A percentile compares a stretch with the other conserved stretches of the same genome.
Conservation (phyloP, 2,113 vertebrate species). For the Tragelaphus strepsiceros region DNA sequence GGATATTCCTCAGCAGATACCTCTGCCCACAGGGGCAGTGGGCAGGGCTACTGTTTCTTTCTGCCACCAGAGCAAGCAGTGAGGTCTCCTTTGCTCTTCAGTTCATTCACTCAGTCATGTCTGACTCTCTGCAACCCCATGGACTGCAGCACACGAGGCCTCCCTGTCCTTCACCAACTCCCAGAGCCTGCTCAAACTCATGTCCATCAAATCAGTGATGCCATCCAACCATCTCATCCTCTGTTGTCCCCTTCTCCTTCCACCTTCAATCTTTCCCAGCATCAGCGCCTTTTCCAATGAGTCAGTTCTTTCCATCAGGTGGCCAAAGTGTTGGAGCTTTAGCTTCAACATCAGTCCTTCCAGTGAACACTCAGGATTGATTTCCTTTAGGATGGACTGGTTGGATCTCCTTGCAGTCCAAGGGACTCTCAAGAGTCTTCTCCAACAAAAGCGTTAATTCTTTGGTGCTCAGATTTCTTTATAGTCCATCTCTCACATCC, state of each 20-base stretch:
- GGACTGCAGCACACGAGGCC: background rate
- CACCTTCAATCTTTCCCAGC: background rate
- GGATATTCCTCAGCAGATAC: background rate
- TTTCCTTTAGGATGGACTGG: background rate
- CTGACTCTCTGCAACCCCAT: background rate
- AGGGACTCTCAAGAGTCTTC: background rate
- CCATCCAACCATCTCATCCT: background rate
- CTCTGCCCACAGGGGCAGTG: background rate
- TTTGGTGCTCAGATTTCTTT: background rate
- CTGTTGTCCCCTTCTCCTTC: background rate
- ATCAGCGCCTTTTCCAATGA: background rate
- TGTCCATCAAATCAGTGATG: background rate
- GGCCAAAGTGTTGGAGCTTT: background rate
- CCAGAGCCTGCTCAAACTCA: background rate
- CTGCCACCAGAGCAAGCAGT: background rate
- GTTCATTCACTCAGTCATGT: accelerated
- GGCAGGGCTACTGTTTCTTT: background rate
- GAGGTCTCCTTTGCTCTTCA: background rate
- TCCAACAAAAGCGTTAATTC: background rate
- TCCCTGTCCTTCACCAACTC: background rate
- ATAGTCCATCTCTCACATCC: background rate
- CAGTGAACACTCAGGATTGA: background rate
- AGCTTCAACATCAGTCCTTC: background rate
- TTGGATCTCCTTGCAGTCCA: background rate
- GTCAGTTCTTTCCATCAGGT: background rate